Evolutionary conservation across 2,797 vertebrate species (phyloP).

Genomic region (Hyperoplus lanceolatus): DNA sequence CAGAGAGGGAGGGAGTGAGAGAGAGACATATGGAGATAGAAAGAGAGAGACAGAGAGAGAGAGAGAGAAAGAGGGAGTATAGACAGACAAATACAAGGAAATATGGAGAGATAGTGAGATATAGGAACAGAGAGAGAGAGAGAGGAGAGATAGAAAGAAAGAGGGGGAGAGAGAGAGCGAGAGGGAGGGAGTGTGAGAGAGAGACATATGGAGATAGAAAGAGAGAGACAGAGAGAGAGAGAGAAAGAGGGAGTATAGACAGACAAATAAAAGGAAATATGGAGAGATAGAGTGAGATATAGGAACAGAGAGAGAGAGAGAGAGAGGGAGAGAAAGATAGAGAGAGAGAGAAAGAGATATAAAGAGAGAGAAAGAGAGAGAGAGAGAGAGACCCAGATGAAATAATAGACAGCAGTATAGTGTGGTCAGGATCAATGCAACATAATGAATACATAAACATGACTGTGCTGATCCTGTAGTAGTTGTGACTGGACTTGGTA

Average conservation of each 20-base stretch:
- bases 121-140: no score
- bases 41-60: background rate
- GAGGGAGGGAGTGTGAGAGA: no score
- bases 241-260: background rate
- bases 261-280: no score
- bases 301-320: slow-evolving; percentile 14
- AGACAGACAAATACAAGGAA: slow-evolving; percentile 29
- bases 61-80: slow-evolving; percentile 5
- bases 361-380: slow-evolving; percentile 7
- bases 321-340: slow-evolving; percentile 39
- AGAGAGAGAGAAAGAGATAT: background rate
- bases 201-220: no score
- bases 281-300: no score
- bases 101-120: slow-evolving; percentile 7
- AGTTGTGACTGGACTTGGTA: slow-evolving; percentile 32
- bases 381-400: slow-evolving; percentile 35
- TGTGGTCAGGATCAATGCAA: slow-evolving; percentile 36
- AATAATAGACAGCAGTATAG: slow-evolving; percentile 14
- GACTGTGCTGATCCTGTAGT: slow-evolving; percentile 2
- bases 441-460: slow-evolving; percentile 34
- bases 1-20: slow-evolving; percentile 45
- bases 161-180: no score
- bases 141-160: no score
- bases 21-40: slow-evolving; percentile 17
- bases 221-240: background rate